Conservation (phyloP, 2,888 invertebrate species). For the Cabera pusaria region DNA sequence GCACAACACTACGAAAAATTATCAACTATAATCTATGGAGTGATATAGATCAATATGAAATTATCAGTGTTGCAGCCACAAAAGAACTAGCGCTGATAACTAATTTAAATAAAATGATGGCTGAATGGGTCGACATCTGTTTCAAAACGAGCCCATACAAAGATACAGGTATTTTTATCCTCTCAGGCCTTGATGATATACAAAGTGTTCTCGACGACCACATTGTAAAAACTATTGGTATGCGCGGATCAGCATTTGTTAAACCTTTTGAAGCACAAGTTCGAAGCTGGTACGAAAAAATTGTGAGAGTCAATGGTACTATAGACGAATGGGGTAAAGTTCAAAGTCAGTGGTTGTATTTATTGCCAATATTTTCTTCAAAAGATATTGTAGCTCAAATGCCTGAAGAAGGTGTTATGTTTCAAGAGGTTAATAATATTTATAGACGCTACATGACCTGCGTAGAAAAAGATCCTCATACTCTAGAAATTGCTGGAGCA, state of each 20-base stretch:
- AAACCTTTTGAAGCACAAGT: slow-evolving; percentile 90
- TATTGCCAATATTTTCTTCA: slow-evolving; percentile 93
- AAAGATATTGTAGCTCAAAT: slow-evolving; percentile 93
- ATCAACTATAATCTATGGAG: slow-evolving; percentile 87
- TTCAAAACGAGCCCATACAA: slow-evolving; percentile 88
- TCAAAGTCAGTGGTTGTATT: slow-evolving; percentile 93
- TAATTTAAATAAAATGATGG: slow-evolving; percentile 89
- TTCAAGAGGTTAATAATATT: slow-evolving; percentile 87
- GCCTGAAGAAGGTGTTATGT: slow-evolving; percentile 92
- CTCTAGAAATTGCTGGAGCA: slow-evolving; percentile 86
- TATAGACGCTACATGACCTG: slow-evolving; percentile 87
- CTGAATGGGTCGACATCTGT: slow-evolving; percentile 90
- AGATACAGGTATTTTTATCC: slow-evolving; percentile 88
- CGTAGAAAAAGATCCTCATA: slow-evolving; percentile 85
- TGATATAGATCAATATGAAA: slow-evolving; percentile 90
- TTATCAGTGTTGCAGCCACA: slow-evolving; percentile 92
- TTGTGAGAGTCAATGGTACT: slow-evolving; percentile 86
- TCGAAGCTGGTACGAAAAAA: slow-evolving; percentile 89
- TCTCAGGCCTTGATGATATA: slow-evolving; percentile 89
- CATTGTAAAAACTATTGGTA: slow-evolving; percentile 91
- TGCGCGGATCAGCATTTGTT: slow-evolving; percentile 94
- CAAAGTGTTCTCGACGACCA: slow-evolving; percentile 92
- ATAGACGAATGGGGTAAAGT: slow-evolving; percentile 94
- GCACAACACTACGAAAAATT: slow-evolving; percentile 92
- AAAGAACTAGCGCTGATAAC: slow-evolving; percentile 90